Percentiles rank a stretch among this genome's conserved stretches.
These are phyloP conservation scores for Nomada fabriciana DNA, from an alignment of 2,888 invertebrate genomes.

Conservation along the genomic window DNA sequence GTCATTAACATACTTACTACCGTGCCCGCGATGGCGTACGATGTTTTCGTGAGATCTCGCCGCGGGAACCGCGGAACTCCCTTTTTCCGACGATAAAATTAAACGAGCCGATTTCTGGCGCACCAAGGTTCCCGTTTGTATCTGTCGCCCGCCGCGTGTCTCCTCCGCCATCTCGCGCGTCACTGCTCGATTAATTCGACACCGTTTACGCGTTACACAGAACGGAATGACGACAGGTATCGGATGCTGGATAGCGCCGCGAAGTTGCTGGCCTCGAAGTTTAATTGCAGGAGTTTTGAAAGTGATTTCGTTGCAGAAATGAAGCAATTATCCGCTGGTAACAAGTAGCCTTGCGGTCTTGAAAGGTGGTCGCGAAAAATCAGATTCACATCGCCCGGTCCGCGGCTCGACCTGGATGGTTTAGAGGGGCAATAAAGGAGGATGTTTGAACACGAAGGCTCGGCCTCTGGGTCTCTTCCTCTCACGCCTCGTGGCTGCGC, in stretches of 20 bases:
- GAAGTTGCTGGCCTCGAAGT: neutral
- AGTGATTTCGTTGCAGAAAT: neutral
- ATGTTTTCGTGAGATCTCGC: slow-evolving; percentile 37
- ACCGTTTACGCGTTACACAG: slow-evolving; percentile 31
- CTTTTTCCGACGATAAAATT: slow-evolving; percentile 62
- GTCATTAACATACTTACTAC: slow-evolving; percentile 82
- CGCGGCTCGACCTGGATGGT: slow-evolving; percentile 37
- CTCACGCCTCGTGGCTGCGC: slow-evolving; percentile 45
- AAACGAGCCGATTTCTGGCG: slow-evolving; percentile 67
- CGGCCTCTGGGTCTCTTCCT: slow-evolving; percentile 50
- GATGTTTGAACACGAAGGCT: slow-evolving; percentile 59
- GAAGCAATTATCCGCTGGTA: neutral
- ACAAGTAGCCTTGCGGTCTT: too few relatives aligned
- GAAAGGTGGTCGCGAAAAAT: neutral
- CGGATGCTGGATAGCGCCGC: too few relatives aligned
- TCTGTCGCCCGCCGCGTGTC: slow-evolving; percentile 35
- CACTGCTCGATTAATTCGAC: slow-evolving; percentile 36
- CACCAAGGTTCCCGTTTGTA: slow-evolving; percentile 61
- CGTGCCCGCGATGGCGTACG: slow-evolving; percentile 31
- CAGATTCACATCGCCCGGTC: slow-evolving; percentile 48
- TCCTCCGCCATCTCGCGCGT: neutral
- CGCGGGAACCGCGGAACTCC: slow-evolving; percentile 42
- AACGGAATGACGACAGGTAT: slow-evolving; percentile 8
- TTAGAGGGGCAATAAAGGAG: slow-evolving; percentile 60
- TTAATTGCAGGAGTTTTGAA: too few relatives aligned